Conservation (phyloP, 2,888 invertebrate genomes). For the Ophion slaviceki region DNA sequence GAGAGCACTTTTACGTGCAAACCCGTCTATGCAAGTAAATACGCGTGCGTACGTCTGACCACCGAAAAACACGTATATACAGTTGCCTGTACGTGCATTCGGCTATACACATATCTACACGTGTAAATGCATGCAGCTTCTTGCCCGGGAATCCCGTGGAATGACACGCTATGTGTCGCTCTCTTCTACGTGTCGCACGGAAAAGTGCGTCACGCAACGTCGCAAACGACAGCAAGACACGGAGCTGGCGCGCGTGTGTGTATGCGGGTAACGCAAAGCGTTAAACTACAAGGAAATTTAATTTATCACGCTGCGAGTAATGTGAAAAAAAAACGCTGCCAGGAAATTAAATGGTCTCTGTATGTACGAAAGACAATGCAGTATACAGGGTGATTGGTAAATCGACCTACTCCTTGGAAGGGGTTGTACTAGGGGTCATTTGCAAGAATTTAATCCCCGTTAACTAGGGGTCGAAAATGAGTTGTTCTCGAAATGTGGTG, state of each 20-base stretch:
- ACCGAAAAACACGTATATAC: not conserved
- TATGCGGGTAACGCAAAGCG: slow-evolving; percentile 1
- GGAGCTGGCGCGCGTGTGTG: not conserved
- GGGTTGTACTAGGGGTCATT: too few relatives aligned
- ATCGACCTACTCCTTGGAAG: too few relatives aligned
- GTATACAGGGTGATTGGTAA: too few relatives aligned
- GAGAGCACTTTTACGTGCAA: too few relatives aligned
- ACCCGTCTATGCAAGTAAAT: too few relatives aligned
- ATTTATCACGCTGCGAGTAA: slow-evolving; percentile 16
- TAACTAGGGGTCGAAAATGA: too few relatives aligned
- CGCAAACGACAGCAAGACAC: slow-evolving; percentile 15
- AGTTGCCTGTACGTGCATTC: too few relatives aligned
- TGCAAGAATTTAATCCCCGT: too few relatives aligned
- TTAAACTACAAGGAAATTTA: not conserved
- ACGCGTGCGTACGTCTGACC: too few relatives aligned
- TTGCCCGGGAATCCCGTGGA: slow-evolving; percentile 48
- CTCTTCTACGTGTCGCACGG: not conserved
- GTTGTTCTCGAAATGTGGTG: too few relatives aligned
- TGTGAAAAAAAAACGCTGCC: slow-evolving; percentile 25
- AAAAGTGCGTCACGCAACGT: slow-evolving; percentile 46
- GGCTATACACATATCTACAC: not conserved
- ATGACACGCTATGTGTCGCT: not conserved
- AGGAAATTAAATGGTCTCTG: slow-evolving; percentile 12
- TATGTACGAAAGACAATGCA: not conserved
- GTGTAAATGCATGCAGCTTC: not conserved